Conservation (phyloP, 92 coral and sea anemone species). For the Parazoanthus swiftii region DNA sequence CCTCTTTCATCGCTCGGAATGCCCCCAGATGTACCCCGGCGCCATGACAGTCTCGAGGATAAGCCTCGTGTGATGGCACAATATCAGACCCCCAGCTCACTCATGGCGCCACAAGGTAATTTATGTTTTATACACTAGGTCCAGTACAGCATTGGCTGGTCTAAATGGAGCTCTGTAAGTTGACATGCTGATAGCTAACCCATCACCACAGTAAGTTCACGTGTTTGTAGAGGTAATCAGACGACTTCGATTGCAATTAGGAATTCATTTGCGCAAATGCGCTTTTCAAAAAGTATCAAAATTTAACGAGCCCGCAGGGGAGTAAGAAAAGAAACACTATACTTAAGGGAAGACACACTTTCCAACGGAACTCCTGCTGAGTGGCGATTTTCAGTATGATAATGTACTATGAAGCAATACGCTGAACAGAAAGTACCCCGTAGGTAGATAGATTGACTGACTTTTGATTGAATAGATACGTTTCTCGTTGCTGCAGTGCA, state of each 20-base stretch:
- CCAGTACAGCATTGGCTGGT: too few relatives aligned
- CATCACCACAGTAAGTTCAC: neutral
- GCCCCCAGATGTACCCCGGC: constrained; percentile 55
- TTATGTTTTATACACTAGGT: neutral
- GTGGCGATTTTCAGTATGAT: too few relatives aligned
- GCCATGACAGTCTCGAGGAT: constrained; percentile 67
- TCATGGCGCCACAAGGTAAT: constrained; percentile 9
- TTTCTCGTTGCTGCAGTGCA: constrained; percentile 26
- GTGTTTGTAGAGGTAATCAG: too few relatives aligned
- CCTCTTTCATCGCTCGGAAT: constrained; percentile 64
- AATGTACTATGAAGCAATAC: neutral
- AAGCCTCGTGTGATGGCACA: neutral
- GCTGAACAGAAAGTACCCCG: neutral
- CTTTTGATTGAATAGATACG: neutral
- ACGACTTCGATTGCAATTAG: too few relatives aligned
- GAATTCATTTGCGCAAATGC: too few relatives aligned
- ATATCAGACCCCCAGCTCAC: constrained; percentile 36
- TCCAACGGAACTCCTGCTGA: too few relatives aligned
- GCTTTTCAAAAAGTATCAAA: too few relatives aligned
- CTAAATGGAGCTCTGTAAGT: too few relatives aligned
- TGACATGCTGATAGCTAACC: neutral
- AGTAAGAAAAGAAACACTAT: too few relatives aligned
- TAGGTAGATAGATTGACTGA: neutral
- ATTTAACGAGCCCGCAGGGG: too few relatives aligned
- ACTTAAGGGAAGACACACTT: too few relatives aligned